Percentiles rank a stretch among this genome's conserved stretches.
These are phyloP conservation scores for Mythimna lalbum DNA, from an alignment of 2,888 invertebrate species.

Conservation along the genomic window DNA sequence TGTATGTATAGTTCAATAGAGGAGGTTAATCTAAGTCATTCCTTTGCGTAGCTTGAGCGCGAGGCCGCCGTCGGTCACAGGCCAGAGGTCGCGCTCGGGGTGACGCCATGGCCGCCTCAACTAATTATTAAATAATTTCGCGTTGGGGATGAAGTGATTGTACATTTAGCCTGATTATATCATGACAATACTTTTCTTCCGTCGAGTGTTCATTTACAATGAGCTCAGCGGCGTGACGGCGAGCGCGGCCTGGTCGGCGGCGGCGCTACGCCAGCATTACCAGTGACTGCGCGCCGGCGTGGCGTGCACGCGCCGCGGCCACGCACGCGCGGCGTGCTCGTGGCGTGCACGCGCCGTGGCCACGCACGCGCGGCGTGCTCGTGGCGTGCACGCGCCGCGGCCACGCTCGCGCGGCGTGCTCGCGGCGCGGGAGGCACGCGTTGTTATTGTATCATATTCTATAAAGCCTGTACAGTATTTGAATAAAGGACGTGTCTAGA, in stretches of 20 bases:
- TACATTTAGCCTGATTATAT: constrained; percentile 48
- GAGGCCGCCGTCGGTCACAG: constrained; percentile 59
- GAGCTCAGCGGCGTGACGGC: constrained; percentile 20
- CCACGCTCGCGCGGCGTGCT: not conserved
- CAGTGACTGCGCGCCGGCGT: constrained; percentile 41
- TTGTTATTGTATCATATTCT: constrained; percentile 81
- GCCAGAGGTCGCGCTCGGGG: constrained; percentile 39
- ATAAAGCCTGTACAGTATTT: constrained; percentile 88
- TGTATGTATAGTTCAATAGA: constrained; percentile 50
- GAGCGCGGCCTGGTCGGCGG: constrained; percentile 26
- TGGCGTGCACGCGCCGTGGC: constrained; percentile 5
- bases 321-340: not conserved
- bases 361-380: not conserved
- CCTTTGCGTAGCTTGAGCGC: constrained; percentile 77
- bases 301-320: constrained; percentile 22
- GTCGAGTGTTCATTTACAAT: constrained; percentile 53
- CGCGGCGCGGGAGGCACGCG: constrained; percentile 53
- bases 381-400: not conserved
- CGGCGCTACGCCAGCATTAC: constrained; percentile 22
- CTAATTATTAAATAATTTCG: constrained; percentile 39
- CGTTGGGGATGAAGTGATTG: constrained; percentile 28
- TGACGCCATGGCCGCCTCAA: constrained; percentile 14
- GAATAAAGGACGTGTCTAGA: constrained; percentile 89
- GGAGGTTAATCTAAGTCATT: constrained; percentile 81
- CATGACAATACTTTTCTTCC: constrained; percentile 62